Evolutionary conservation across 2,888 invertebrate species (phyloP).

Genomic region (Gymnoscelis rufifasciata): DNA sequence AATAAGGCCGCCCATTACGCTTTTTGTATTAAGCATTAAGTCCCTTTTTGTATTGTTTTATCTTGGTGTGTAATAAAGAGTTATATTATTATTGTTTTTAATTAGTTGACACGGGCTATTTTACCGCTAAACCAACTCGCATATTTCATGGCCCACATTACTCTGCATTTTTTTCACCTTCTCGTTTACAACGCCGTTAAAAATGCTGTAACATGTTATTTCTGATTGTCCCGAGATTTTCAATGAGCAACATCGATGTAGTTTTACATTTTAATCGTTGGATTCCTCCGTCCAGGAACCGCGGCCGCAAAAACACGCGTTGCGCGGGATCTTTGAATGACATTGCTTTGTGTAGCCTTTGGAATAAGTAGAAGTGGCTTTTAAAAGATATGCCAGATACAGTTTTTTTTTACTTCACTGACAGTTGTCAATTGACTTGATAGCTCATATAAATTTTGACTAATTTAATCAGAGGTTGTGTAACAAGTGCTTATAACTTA

Average conservation of each 20-base stretch:
- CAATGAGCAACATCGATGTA: slow-evolving; percentile 52
- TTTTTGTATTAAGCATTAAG: too few species aligned
- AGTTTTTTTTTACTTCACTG: too few species aligned
- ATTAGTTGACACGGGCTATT: too few species aligned
- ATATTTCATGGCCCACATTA: slow-evolving; percentile 10
- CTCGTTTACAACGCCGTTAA: slow-evolving; percentile 43
- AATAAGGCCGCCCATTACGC: too few species aligned
- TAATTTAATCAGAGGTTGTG: too few species aligned
- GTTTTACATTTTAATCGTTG: slow-evolving; percentile 68
- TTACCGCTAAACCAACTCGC: too few species aligned
- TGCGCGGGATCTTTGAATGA: slow-evolving; percentile 64
- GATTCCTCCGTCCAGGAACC: slow-evolving; percentile 71
- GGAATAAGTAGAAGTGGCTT: slow-evolving; percentile 32
- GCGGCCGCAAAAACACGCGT: slow-evolving; percentile 51
- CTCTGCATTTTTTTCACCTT: slow-evolving; percentile 24
- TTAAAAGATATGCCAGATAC: background rate
- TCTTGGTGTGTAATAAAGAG: too few species aligned
- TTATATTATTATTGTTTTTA: too few species aligned
- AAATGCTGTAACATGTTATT: slow-evolving; percentile 37
- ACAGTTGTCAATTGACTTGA: too few species aligned
- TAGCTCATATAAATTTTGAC: too few species aligned
- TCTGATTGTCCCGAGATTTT: slow-evolving; percentile 51
- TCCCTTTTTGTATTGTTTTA: too few species aligned
- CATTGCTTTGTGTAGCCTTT: slow-evolving; percentile 46
- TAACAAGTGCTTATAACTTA: too few species aligned